These are phyloP conservation scores for Phycodurus eques DNA, from an alignment of 2,113 vertebrate genomes.

Conservation along the genomic window DNA sequence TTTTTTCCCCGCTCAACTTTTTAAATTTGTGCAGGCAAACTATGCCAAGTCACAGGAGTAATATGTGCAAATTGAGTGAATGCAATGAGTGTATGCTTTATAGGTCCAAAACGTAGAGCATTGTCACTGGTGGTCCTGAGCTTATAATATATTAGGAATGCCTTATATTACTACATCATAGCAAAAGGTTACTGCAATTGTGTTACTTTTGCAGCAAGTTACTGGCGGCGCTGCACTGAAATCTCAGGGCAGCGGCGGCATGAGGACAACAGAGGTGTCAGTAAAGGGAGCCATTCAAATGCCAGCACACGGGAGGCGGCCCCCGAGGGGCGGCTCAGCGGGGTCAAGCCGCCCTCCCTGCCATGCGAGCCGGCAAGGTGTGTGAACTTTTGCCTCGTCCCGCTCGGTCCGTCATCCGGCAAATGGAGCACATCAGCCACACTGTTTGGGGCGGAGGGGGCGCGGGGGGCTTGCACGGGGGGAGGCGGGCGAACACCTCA, in stretches of 20 bases:
- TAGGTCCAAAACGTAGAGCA: too few relatives aligned
- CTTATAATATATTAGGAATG: too few relatives aligned
- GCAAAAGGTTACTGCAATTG: too few relatives aligned
- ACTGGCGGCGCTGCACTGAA: constrained; percentile 15
- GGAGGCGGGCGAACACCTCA: constrained; percentile 67
- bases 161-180: too few relatives aligned
- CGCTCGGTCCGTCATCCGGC: constrained; percentile 87
- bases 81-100: too few relatives aligned
- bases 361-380: constrained; percentile 92
- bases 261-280: constrained; percentile 60
- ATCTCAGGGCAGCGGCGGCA: constrained; percentile 54
- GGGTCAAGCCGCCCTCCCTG: constrained; percentile 63
- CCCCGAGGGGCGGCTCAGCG: constrained; percentile 42
- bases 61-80: too few relatives aligned
- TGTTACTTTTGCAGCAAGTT: neutral
- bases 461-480: constrained; percentile 12
- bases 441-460: constrained; percentile 60
- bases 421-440: constrained; percentile 90
- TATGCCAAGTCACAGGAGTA: too few relatives aligned
- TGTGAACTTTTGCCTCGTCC: constrained; percentile 90
- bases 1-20: too few relatives aligned
- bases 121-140: too few relatives aligned
- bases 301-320: constrained; percentile 49
- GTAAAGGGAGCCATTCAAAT: constrained; percentile 68
- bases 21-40: neutral